A percentile compares a stretch with the other conserved stretches of the same genome.
phyloP scores from a whole-genome alignment of 2,797 vertebrate species.

The Pogoniulus pusillus region DNA sequence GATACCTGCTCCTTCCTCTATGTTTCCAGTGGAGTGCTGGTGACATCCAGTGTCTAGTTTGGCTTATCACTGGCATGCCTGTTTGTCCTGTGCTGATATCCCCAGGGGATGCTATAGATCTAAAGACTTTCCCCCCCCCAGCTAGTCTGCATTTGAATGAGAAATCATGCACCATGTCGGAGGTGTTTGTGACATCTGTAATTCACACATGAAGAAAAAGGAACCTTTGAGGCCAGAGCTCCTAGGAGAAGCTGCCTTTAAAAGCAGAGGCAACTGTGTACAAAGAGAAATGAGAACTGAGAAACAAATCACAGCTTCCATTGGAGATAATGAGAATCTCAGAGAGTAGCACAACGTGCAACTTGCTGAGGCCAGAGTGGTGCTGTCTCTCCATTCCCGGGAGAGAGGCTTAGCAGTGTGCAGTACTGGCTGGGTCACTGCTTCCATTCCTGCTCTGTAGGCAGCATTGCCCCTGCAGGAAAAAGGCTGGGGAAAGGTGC shows the following conservation, averaged over 20 bases:
- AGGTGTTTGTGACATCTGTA: constrained; percentile 50
- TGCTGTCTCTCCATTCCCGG: neutral
- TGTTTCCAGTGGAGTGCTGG: constrained; percentile 48
- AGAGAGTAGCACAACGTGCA: neutral
- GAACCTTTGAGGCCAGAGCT: constrained; percentile 51
- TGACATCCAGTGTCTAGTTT: constrained; percentile 58
- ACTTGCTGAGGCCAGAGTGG: neutral
- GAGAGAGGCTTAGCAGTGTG: neutral
- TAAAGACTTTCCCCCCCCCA: constrained; percentile 32
- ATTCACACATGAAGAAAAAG: constrained; percentile 40
- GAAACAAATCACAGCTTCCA: constrained; percentile 52
- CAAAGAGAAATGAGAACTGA: constrained; percentile 42
- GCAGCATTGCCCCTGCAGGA: neutral
- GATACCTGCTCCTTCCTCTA: constrained; percentile 25
- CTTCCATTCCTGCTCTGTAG: neutral
- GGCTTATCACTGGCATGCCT: neutral
- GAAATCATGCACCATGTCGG: constrained; percentile 1
- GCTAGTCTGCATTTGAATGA: constrained; percentile 57
- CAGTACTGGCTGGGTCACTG: neutral
- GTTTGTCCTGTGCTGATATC: neutral
- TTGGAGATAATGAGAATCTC: constrained; percentile 36
- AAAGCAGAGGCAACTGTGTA: constrained; percentile 25
- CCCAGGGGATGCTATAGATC: constrained; percentile 28
- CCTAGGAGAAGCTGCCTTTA: constrained; percentile 43
- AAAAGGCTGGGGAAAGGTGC: neutral